Base-by-base conservation (phyloP, 2,113 vertebrate genomes). In the Heterotilapia buettikoferi region DNA sequence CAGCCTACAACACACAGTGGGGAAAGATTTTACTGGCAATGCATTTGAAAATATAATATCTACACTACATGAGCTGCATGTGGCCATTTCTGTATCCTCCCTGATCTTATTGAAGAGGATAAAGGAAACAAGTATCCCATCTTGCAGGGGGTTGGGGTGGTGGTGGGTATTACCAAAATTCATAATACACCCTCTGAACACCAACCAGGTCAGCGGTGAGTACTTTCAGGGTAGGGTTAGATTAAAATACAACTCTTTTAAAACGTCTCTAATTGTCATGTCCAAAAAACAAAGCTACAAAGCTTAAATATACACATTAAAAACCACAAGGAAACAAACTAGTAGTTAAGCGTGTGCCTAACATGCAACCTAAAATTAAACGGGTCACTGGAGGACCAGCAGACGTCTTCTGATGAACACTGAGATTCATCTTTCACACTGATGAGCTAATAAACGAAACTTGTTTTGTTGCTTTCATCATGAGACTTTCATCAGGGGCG, bases 141-240 rank as follows among this genome's bases (percentile, higher is more conserved):
- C 61, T 68, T 68, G 0, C 10, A 68, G 19, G 11, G 33, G 31
- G 31, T 19, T 33, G 0, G 16, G 59, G 59, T 61, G 26, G 14
- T 59, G 16, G 5, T 63, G 59, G 59, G 31, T 63, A 36, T 63
- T 1, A n/a, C 59, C 3, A 1, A 63, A 63, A 63, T 63, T 63
- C 59, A 36, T 36, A 45, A 45, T 24, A 0, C 7, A 71, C n/a
- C 38, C n/a, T 45, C 38, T 6, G 38, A 9, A 73, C 38, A 68
- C n/a, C 19, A 14, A 40, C 21, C 6, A 45, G 38, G 66, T 45
- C 38, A 73, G 21, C 21, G 8, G 21, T 45, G 38, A 73, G 7
- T 9, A 6, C 38, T 4, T 43, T 71, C 13, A 71, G 66, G 66
- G 38, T 40, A 40, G 33, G 19, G 0, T 71, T 43, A 14, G 66